phyloP scores from a whole-genome alignment of 2,888 invertebrate species.

The Lottia scabra region DNA sequence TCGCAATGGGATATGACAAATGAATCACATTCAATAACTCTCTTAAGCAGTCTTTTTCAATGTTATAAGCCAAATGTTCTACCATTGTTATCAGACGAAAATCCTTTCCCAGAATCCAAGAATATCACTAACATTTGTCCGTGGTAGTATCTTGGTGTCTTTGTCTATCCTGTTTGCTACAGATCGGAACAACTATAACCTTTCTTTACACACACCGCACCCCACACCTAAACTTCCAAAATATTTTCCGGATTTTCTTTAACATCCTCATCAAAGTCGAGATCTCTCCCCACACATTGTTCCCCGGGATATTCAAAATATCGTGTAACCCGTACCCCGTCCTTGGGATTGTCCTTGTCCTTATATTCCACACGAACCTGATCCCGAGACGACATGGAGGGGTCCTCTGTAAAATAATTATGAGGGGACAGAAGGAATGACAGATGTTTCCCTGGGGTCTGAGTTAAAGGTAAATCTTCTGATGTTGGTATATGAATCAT shows the following conservation, averaged over 20 bases:
- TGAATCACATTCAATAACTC: too few relatives aligned
- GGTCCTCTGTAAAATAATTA: neutral
- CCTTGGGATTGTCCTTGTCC: neutral
- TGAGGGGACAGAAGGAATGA: neutral
- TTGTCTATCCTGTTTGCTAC: too few relatives aligned
- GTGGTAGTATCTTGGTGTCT: too few relatives aligned
- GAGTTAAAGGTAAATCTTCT: conserved; percentile 11
- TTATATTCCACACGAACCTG: neutral
- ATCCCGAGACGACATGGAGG: neutral
- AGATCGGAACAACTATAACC: too few relatives aligned
- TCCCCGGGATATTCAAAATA: neutral
- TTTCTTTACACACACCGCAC: too few relatives aligned
- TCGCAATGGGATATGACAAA: too few relatives aligned
- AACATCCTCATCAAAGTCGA: neutral
- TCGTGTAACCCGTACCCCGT: neutral
- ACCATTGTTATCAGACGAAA: too few relatives aligned
- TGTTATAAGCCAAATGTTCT: too few relatives aligned
- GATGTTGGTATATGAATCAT: conserved; percentile 2
- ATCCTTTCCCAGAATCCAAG: too few relatives aligned
- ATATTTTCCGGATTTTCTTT: neutral
- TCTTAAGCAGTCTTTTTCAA: too few relatives aligned
- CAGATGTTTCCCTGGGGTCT: neutral
- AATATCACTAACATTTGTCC: too few relatives aligned
- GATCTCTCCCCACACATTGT: neutral
- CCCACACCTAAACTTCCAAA: neutral